A percentile compares a stretch with the other conserved stretches of the same genome.
Conservation (phyloP, 2,113 vertebrate genomes). For the Struthidea cinerea region DNA sequence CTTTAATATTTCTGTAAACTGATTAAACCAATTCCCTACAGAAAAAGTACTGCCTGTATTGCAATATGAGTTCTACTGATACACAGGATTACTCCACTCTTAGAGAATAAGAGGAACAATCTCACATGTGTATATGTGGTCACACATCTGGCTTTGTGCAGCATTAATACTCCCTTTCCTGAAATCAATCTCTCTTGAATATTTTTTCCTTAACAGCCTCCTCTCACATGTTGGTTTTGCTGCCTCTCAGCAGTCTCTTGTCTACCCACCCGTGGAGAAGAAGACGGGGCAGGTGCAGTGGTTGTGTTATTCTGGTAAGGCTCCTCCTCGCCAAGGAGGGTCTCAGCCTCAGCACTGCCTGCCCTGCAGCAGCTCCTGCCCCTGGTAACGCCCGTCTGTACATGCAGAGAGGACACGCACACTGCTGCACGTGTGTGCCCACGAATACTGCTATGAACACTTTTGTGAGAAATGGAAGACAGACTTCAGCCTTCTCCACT, state of each 20-base stretch:
- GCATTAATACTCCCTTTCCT: conserved; percentile 12
- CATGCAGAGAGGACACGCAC: rapidly evolving
- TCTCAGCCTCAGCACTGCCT: not conserved
- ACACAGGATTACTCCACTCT: not conserved
- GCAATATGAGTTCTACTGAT: not conserved
- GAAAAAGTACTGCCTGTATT: not conserved
- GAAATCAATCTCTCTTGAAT: conserved; percentile 21
- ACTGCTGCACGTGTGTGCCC: not conserved
- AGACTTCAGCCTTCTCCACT: not conserved
- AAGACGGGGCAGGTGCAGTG: not conserved
- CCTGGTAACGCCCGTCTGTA: not conserved
- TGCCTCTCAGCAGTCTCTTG: not conserved
- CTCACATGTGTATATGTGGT: not conserved
- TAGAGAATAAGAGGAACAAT: not conserved
- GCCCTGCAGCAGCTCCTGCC: not conserved
- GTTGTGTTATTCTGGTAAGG: not conserved
- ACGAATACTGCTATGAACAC: not conserved
- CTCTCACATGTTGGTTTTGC: not conserved
- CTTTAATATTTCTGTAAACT: conserved; percentile 12
- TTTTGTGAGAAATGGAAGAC: not conserved
- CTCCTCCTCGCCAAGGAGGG: not conserved
- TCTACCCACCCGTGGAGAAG: not conserved
- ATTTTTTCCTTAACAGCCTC: not conserved
- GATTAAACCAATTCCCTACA: not conserved
- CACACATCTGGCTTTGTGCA: conserved; percentile 25